A percentile compares a stretch with the other conserved stretches of the same genome.
These are phyloP conservation scores for Cephalophus harveyi DNA, from an alignment of 2,113 vertebrate genomes.

Conservation along the genomic window DNA sequence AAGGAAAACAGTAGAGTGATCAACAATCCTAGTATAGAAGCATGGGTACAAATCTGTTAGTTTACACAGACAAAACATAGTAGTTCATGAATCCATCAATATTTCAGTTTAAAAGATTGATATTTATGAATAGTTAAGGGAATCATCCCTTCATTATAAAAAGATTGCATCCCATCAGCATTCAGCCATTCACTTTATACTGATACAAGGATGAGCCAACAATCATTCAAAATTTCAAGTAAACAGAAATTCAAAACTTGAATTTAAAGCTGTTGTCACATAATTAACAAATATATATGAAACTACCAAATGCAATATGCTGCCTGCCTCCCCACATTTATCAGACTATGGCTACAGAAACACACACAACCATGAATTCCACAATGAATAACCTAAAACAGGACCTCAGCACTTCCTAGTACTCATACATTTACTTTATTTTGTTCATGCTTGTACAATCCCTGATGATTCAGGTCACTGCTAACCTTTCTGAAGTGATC, in stretches of 20 bases:
- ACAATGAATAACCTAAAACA: not conserved
- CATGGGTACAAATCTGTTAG: not conserved
- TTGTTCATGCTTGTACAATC: not conserved
- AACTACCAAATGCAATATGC: not conserved
- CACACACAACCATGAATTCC: not conserved
- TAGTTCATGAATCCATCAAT: not conserved
- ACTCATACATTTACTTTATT: not conserved
- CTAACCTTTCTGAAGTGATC: not conserved
- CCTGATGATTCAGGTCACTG: not conserved
- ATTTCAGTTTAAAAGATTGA: not conserved
- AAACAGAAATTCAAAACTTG: not conserved
- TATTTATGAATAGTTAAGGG: not conserved
- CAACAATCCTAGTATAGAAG: constrained; percentile 30
- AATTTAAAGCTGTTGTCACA: constrained; percentile 42
- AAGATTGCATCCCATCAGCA: constrained; percentile 18
- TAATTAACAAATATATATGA: not conserved
- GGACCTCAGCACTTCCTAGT: not conserved
- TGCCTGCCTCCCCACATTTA: not conserved
- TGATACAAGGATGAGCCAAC: constrained; percentile 5
- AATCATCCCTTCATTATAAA: not conserved
- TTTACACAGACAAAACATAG: not conserved
- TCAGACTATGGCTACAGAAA: not conserved
- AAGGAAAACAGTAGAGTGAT: not conserved
- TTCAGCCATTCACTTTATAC: not conserved
- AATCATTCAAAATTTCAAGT: constrained; percentile 6